These are phyloP conservation scores for Baryphthengus martii DNA, from an alignment of 2,113 vertebrate genomes.

Conservation along the genomic window DNA sequence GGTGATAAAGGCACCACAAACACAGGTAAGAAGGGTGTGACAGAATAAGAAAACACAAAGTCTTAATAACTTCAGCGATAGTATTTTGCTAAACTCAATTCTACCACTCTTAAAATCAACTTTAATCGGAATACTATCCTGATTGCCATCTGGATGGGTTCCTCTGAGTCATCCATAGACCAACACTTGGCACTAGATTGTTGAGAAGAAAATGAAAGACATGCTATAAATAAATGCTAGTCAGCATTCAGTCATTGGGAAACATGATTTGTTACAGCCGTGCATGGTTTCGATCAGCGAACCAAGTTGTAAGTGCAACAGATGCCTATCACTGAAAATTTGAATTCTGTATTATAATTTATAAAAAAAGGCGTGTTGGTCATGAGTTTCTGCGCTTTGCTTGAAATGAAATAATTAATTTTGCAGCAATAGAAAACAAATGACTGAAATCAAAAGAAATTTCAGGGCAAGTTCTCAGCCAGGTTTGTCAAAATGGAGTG, in stretches of 20 bases:
- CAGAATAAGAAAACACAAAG: not conserved
- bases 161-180: not conserved
- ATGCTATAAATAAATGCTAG: not conserved
- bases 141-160: not conserved
- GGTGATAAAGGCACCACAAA: not conserved
- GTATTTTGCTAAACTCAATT: not conserved
- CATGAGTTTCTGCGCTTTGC: not conserved
- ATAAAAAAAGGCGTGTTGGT: not conserved
- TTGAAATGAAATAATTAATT: not conserved
- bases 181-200: not conserved
- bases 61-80: not conserved
- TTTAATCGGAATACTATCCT: not conserved
- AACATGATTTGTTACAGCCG: not conserved
- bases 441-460: not conserved
- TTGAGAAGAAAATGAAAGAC: not conserved
- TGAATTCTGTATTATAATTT: not conserved
- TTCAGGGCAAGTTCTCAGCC: not conserved
- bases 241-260: not conserved
- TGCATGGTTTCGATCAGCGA: not conserved
- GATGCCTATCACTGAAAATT: not conserved
- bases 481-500: not conserved
- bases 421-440: not conserved
- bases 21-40: not conserved
- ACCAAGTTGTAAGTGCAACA: not conserved
- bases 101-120: not conserved